These are phyloP conservation scores for Diadumene lineata DNA, from an alignment of 92 coral and sea anemone species.

Conservation along the genomic window DNA sequence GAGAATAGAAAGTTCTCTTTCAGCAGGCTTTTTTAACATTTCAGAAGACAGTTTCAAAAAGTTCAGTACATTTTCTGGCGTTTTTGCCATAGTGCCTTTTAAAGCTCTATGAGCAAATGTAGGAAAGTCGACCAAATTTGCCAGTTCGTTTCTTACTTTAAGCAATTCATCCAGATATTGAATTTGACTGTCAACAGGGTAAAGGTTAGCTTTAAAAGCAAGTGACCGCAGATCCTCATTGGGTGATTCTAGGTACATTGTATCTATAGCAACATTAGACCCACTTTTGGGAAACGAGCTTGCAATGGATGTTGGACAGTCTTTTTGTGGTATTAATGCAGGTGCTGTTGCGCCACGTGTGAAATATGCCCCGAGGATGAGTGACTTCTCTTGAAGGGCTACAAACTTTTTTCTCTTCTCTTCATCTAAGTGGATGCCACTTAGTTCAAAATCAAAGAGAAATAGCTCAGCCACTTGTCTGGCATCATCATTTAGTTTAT, in stretches of 20 bases:
- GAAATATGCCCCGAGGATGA: constrained; percentile 82
- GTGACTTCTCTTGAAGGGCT: constrained; percentile 77
- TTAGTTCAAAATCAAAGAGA: constrained; percentile 95
- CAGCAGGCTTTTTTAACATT: constrained; percentile 77
- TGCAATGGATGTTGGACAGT: constrained; percentile 53
- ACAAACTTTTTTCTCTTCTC: constrained; percentile 79
- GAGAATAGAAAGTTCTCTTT: constrained; percentile 62
- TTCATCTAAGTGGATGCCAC: constrained; percentile 90
- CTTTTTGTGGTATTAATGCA: constrained; percentile 50
- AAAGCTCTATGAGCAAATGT: constrained; percentile 82
- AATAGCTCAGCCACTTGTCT: constrained; percentile 85
- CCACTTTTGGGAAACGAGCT: constrained; percentile 63
- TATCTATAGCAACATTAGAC: constrained; percentile 75
- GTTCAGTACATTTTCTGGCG: constrained; percentile 78
- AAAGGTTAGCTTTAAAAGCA: constrained; percentile 69
- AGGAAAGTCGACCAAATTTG: constrained; percentile 80
- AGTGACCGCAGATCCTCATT: constrained; percentile 77
- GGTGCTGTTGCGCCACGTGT: constrained; percentile 76
- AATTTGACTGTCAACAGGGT: constrained; percentile 71
- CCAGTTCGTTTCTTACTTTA: constrained; percentile 71
- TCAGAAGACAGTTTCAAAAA: constrained; percentile 71
- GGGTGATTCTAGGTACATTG: constrained; percentile 78
- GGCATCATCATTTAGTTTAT: constrained; percentile 73
- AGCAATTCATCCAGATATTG: constrained; percentile 67
- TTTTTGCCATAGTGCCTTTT: constrained; percentile 91